Evolutionary conservation across 2,797 vertebrate species (phyloP), one percentile per base, ranked within the genome.

Genomic region (Novumbra hubbsi): DNA sequence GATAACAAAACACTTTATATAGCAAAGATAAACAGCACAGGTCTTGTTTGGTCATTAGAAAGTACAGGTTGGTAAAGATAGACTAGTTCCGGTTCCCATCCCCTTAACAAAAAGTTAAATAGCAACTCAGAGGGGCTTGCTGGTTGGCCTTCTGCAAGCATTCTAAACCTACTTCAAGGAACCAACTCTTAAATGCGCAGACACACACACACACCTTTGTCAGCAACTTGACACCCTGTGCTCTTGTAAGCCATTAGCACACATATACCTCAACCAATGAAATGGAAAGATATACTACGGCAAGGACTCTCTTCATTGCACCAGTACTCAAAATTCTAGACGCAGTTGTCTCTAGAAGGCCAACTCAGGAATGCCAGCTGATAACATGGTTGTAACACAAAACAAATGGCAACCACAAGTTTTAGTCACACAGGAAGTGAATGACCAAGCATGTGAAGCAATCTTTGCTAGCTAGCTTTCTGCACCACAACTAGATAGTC

Each of bases 391-490:
- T 41, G 3, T n/a, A 6, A 32, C 19, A 38, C 32, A 66, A 32
- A 38, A n/a, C 4, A 8, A 38, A 32, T 38, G 64, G 34, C 30
- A 41, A 68, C 17, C 24, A 19, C 38, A 21, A 38, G 9, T 41
- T 68, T 68, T 41, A n/a, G 38, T 41, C 34, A 45, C 41, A 48
- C 48, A 24, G 41, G 64, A 66, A 38, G 38, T 68, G 21, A 45
- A 24, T 49, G 45, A 49, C 67, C 4, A 15, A 6, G 67, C 67
- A 49, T 45, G 67, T 68, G 67, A 49, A 49, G 67, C 67, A 68
- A 68, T 68, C 45, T 19, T 49, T 49, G 14, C 67, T 68, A 57
- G 55, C 21, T 11, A 71, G 67, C 72, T 81, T 85, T 77, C 73
- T 71, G 76, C 45, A 63, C 50, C 80, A 57, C 72, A 66, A 64